phyloP scores from a whole-genome alignment of 2,888 invertebrate species.

The Noctuana brunneofusca region DNA sequence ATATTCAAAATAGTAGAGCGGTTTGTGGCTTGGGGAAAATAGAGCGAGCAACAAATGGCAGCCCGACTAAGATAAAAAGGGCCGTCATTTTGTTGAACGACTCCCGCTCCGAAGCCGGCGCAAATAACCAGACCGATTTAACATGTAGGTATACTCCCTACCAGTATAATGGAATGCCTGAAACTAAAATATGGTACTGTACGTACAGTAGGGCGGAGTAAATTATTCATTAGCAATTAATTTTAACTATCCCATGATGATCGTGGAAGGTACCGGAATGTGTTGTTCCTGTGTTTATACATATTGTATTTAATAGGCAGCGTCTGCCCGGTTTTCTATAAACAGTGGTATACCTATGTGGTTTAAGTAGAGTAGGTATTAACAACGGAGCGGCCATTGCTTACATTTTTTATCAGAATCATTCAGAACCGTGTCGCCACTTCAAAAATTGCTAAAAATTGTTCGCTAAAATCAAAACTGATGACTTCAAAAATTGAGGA shows the following conservation, averaged over 20 bases:
- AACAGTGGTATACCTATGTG: too few species aligned
- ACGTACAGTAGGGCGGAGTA: neutral
- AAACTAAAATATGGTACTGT: slow-evolving; percentile 29
- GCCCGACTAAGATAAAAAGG: slow-evolving; percentile 78
- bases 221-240: slow-evolving; percentile 29
- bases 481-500: too few species aligned
- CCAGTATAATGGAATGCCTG: slow-evolving; percentile 27
- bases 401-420: too few species aligned
- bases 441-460: too few species aligned
- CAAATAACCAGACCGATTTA: slow-evolving; percentile 57
- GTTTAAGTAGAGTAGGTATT: too few species aligned
- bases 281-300: neutral
- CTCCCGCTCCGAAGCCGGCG: slow-evolving; percentile 59
- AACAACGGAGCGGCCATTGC: too few species aligned
- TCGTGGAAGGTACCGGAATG: slow-evolving; percentile 6
- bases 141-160: slow-evolving; percentile 26
- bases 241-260: slow-evolving; percentile 15
- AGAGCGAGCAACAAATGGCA: slow-evolving; percentile 76
- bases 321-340: too few species aligned
- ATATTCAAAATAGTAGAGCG: slow-evolving; percentile 70
- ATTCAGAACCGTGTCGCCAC: too few species aligned
- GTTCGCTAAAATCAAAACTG: too few species aligned
- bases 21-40: slow-evolving; percentile 73
- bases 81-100: slow-evolving; percentile 80
- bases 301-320: too few species aligned